A percentile compares a stretch with the other conserved stretches of the same genome.
phyloP scores from a whole-genome alignment of 2,888 invertebrate species.

The Rhodophaea formosa region DNA sequence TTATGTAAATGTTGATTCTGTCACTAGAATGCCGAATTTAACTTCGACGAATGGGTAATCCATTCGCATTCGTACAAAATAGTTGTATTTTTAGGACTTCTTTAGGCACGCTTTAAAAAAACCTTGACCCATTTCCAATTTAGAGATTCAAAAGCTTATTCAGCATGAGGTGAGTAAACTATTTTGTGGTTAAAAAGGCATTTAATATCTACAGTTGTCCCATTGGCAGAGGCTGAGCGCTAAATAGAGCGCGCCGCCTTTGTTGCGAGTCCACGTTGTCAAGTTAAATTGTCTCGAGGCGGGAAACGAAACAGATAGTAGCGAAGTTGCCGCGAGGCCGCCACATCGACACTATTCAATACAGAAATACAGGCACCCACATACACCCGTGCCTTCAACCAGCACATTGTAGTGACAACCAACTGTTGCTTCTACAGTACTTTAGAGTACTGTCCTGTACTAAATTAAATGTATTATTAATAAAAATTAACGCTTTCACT shows the following conservation, averaged over 20 bases:
- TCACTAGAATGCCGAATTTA: slow-evolving; percentile 35
- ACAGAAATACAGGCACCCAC: slow-evolving; percentile 30
- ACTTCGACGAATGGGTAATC: slow-evolving; percentile 19
- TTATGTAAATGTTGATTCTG: slow-evolving; percentile 51
- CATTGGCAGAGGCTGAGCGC: slow-evolving; percentile 51
- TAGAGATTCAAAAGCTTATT: background rate
- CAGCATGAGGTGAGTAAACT: background rate
- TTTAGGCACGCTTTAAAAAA: background rate
- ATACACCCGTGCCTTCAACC: slow-evolving; percentile 17
- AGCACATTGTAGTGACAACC: slow-evolving; percentile 25
- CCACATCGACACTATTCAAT: slow-evolving; percentile 73
- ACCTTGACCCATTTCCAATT: background rate
- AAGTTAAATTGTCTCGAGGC: slow-evolving; percentile 78
- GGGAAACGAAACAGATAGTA: slow-evolving; percentile 77
- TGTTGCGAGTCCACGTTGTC: slow-evolving; percentile 71
- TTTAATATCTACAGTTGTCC: slow-evolving; percentile 51
- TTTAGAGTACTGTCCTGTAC: too few species aligned
- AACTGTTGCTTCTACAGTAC: slow-evolving; percentile 21
- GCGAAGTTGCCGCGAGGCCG: slow-evolving; percentile 68
- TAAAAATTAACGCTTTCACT: too few species aligned
- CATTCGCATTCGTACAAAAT: slow-evolving; percentile 13
- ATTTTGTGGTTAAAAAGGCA: slow-evolving; percentile 28
- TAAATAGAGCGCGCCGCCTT: slow-evolving; percentile 72
- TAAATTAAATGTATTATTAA: background rate
- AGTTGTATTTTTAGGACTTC: slow-evolving; percentile 3